phyloP scores from a whole-genome alignment of 2,797 vertebrate species.

The Labeo calbasu region DNA sequence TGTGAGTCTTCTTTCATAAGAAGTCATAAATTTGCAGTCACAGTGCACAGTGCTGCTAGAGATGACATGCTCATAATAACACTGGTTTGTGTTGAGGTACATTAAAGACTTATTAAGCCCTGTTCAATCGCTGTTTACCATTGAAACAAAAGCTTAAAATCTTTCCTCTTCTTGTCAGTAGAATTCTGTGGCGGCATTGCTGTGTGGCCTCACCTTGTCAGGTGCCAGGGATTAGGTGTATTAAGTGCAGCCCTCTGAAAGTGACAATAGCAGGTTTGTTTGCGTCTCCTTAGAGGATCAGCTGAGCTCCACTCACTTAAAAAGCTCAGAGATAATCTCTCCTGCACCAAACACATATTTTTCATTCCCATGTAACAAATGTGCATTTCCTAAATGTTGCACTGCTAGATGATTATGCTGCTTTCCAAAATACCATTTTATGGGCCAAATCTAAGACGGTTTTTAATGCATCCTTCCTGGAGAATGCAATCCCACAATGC shows the following conservation, averaged over 20 bases:
- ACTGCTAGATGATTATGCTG: neutral
- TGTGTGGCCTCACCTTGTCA: slow-evolving; percentile 64
- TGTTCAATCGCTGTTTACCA: slow-evolving; percentile 43
- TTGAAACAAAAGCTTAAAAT: slow-evolving; percentile 53
- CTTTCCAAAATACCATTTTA: neutral
- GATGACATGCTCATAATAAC: neutral
- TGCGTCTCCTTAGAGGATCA: slow-evolving; percentile 62
- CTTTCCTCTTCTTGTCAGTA: slow-evolving; percentile 44
- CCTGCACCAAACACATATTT: slow-evolving; percentile 19
- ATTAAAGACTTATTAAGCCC: slow-evolving; percentile 3
- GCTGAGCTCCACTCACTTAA: slow-evolving; percentile 44
- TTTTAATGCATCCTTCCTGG: neutral
- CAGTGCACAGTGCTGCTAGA: neutral
- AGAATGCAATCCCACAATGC: neutral
- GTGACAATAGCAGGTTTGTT: slow-evolving; percentile 69
- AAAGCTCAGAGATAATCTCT: slow-evolving; percentile 30
- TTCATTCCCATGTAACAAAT: slow-evolving; percentile 16
- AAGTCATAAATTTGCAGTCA: neutral
- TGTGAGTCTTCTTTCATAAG: neutral
- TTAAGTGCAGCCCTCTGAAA: slow-evolving; percentile 63
- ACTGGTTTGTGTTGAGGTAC: neutral
- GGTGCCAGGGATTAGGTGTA: slow-evolving; percentile 68
- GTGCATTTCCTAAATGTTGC: neutral
- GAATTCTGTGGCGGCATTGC: slow-evolving; percentile 43
- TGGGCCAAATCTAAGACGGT: neutral